Conservation (phyloP, 2,797 vertebrate species). For the Coranthus polyacanthus region DNA sequence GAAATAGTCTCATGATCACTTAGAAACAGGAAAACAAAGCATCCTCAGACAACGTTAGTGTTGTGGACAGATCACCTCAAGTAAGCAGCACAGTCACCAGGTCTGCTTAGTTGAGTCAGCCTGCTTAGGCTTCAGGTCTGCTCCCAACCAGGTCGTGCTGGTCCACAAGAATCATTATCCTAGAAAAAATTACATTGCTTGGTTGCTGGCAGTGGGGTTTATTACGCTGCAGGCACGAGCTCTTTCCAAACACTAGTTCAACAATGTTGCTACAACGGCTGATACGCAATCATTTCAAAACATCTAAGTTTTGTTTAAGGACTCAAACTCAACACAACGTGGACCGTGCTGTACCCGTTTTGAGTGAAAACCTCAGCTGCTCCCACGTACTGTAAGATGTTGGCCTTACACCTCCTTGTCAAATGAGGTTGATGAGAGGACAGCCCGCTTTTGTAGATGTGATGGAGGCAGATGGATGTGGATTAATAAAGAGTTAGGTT, state of each 20-base stretch:
- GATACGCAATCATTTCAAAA: too few species aligned
- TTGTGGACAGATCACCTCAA: slow-evolving; percentile 24
- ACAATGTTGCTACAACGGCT: too few species aligned
- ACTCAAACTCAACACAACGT: too few species aligned
- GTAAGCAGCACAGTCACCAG: slow-evolving; percentile 17
- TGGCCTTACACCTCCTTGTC: not conserved
- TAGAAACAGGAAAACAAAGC: slow-evolving; percentile 34
- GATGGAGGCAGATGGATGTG: slow-evolving; percentile 52
- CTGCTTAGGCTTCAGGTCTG: not conserved
- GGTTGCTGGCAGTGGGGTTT: too few species aligned
- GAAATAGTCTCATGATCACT: slow-evolving; percentile 33
- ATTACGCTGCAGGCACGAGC: too few species aligned
- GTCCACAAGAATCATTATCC: slow-evolving; percentile 12
- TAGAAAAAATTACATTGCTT: too few species aligned
- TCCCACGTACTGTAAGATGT: not conserved
- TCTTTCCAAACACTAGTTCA: too few species aligned
- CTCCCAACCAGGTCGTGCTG: slow-evolving; percentile 8
- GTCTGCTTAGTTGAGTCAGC: slow-evolving; percentile 8
- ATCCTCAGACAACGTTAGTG: slow-evolving; percentile 26
- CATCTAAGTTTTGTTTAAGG: too few species aligned
- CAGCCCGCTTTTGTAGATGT: slow-evolving; percentile 21
- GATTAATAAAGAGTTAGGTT: slow-evolving; percentile 64
- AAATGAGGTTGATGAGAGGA: slow-evolving; percentile 12
- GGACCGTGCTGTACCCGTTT: too few species aligned
- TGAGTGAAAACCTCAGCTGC: not conserved